Percentiles rank a stretch among this genome's conserved stretches.
These are phyloP conservation scores for Ornithoptera priamus DNA, from an alignment of 2,888 invertebrate genomes.

Conservation along the genomic window DNA sequence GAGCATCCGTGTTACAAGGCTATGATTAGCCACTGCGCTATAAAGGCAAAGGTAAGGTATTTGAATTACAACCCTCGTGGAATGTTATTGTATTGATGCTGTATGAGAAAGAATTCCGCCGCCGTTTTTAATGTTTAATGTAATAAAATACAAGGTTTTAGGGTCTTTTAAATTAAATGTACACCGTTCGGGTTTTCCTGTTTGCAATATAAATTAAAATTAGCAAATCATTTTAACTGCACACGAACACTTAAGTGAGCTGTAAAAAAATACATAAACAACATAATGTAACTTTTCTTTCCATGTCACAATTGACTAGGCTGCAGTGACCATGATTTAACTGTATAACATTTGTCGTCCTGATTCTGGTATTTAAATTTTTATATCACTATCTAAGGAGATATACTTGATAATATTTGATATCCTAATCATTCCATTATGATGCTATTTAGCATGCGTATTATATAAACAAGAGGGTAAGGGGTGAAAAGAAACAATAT, in stretches of 20 bases:
- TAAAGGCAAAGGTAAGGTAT: not conserved
- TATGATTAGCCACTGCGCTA: too few species aligned
- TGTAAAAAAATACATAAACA: constrained; percentile 25
- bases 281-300: constrained; percentile 28
- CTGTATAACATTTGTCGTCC: not conserved
- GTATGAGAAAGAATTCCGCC: not conserved
- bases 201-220: constrained; percentile 14
- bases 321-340: constrained; percentile 7
- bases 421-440: too few species aligned
- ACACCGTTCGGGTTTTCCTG: constrained; percentile 1
- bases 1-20: too few species aligned
- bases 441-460: too few species aligned
- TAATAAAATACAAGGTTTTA: constrained; percentile 18
- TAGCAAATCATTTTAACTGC: constrained; percentile 14
- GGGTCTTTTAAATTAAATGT: constrained; percentile 14
- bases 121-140: constrained; percentile 1
- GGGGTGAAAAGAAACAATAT: too few species aligned
- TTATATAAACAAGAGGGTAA: too few species aligned
- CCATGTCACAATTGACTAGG: constrained; percentile 24
- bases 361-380: too few species aligned
- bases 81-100: not conserved
- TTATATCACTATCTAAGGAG: too few species aligned
- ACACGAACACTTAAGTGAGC: constrained; percentile 12
- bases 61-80: not conserved
- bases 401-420: too few species aligned